A percentile compares a stretch with the other conserved stretches of the same genome.
phyloP scores from a whole-genome alignment of 2,888 invertebrate genomes.

The Heliconius ismenius region DNA sequence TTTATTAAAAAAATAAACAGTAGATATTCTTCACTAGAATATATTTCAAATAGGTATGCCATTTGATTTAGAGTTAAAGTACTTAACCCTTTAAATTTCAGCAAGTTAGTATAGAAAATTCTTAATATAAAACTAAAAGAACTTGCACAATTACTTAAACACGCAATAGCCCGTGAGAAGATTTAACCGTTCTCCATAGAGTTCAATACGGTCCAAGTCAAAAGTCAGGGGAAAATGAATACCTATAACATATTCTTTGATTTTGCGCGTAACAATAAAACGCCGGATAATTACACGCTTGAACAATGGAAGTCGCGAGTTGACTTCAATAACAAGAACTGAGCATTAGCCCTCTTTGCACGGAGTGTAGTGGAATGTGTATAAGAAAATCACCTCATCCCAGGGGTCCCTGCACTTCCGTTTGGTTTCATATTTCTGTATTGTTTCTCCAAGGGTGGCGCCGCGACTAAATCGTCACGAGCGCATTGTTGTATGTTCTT shows the following conservation, averaged over 20 bases:
- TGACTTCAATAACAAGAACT: conserved; percentile 74
- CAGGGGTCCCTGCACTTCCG: conserved; percentile 79
- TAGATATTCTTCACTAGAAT: not conserved
- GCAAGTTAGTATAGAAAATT: not conserved
- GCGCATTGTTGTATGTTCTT: conserved; percentile 32
- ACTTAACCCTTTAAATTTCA: not conserved
- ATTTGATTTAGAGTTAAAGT: not conserved
- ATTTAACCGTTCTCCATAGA: conserved; percentile 78
- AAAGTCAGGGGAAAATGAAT: conserved; percentile 76
- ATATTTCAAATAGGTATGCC: not conserved
- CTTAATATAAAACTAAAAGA: conserved; percentile 11
- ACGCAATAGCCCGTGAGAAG: conserved; percentile 74
- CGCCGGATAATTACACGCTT: conserved; percentile 75
- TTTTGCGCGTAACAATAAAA: conserved; percentile 73
- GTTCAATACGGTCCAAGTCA: conserved; percentile 72
- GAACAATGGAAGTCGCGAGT: conserved; percentile 73
- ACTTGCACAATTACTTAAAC: conserved; percentile 38
- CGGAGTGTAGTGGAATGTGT: conserved; percentile 51
- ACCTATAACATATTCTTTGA: conserved; percentile 76
- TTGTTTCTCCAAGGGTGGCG: conserved; percentile 72
- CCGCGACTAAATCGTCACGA: conserved; percentile 43
- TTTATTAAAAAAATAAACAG: not conserved
- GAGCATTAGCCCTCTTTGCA: conserved; percentile 67
- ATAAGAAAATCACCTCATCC: conserved; percentile 76
- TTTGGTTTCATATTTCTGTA: conserved; percentile 72